Conservation (phyloP, 2,888 invertebrate species). For the Patella depressa region DNA sequence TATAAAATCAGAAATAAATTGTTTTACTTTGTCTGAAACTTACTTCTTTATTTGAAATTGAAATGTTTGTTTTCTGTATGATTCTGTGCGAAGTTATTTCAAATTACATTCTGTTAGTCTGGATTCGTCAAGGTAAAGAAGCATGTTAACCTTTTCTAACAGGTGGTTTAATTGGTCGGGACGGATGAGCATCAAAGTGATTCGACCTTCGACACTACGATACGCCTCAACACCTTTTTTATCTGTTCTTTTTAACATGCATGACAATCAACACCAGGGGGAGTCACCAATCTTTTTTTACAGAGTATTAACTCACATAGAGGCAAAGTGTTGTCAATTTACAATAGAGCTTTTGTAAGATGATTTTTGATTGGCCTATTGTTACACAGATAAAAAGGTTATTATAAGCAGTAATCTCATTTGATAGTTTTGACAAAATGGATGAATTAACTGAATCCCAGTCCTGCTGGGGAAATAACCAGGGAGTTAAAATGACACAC, state of each 20-base stretch:
- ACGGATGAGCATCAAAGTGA: not conserved
- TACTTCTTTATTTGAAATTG: too few relatives aligned
- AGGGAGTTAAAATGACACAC: too few relatives aligned
- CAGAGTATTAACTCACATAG: not conserved
- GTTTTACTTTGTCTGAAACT: too few relatives aligned
- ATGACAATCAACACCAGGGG: not conserved
- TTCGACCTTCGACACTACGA: not conserved
- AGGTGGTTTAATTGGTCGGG: too few relatives aligned
- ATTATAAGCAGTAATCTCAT: not conserved
- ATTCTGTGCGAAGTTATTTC: too few relatives aligned
- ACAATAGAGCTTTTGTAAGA: not conserved
- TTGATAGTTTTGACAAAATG: constrained; percentile 4
- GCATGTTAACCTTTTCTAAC: too few relatives aligned
- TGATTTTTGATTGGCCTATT: constrained; percentile 4
- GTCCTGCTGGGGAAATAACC: too few relatives aligned
- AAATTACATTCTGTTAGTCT: too few relatives aligned
- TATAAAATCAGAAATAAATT: too few relatives aligned
- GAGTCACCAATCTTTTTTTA: not conserved
- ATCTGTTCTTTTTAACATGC: not conserved
- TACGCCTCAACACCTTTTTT: constrained; percentile 12
- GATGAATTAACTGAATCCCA: not conserved
- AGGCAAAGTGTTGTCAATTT: not conserved
- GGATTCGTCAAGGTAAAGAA: too few relatives aligned
- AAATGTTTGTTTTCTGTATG: too few relatives aligned
- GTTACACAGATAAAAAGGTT: constrained; percentile 1